Conservation (phyloP, 2,113 vertebrate species). For the Triplophysa dalaica region DNA sequence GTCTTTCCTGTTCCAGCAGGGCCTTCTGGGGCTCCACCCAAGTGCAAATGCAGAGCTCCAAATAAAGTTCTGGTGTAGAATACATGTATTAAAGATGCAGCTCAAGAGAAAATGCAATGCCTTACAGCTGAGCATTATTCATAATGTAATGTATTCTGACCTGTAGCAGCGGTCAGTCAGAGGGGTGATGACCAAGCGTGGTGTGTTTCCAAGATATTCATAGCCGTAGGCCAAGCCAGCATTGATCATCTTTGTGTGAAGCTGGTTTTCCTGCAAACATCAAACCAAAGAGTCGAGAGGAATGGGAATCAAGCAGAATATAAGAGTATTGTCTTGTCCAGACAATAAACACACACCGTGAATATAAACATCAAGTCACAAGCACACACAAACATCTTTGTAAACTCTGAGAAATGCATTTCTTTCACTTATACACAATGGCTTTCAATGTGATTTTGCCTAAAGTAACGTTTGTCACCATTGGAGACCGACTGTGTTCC, state of each 20-base stretch:
- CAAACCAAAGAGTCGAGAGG: not conserved
- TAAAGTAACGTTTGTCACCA: too few species aligned
- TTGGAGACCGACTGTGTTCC: too few species aligned
- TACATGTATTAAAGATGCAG: not conserved
- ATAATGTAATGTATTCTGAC: constrained; percentile 64
- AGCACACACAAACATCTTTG: not conserved
- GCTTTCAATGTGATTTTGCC: too few species aligned
- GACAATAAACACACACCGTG: not conserved
- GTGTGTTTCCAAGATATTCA: constrained; percentile 87
- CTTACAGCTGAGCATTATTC: not conserved
- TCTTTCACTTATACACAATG: too few species aligned
- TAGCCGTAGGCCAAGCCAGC: constrained; percentile 89
- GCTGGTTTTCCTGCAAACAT: constrained; percentile 76
- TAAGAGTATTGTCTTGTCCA: not conserved
- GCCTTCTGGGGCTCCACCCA: constrained; percentile 90
- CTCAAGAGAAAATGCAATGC: not conserved
- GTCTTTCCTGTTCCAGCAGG: constrained; percentile 91
- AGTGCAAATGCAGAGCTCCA: constrained; percentile 83
- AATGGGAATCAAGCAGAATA: not conserved
- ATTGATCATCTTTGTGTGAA: constrained; percentile 93
- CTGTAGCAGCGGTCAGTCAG: constrained; percentile 91
- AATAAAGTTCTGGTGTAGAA: constrained; percentile 80
- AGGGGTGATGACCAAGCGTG: constrained; percentile 86
- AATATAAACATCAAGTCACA: not conserved
- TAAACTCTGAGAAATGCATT: not conserved